Evolutionary conservation across 2,888 invertebrate species (phyloP).

Genomic region (Abrostola tripartita): DNA sequence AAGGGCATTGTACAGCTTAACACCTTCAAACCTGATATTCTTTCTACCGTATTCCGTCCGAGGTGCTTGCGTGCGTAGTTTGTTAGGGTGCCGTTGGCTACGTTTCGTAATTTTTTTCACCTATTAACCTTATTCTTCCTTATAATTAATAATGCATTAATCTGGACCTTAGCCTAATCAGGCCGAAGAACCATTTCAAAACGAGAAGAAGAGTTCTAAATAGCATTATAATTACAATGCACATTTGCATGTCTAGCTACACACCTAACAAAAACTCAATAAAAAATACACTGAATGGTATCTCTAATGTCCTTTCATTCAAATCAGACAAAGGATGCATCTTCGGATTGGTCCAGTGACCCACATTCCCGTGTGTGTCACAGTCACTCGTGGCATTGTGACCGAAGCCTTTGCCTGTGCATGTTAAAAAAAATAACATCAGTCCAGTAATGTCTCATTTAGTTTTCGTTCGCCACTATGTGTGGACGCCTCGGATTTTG

Average conservation of each 20-base stretch:
- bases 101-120: too few species aligned
- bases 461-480: slow-evolving; percentile 70
- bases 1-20: too few species aligned
- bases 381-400: slow-evolving; percentile 70
- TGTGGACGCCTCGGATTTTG: slow-evolving; percentile 63
- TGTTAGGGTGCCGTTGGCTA: too few species aligned
- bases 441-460: slow-evolving; percentile 73
- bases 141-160: too few species aligned
- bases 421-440: slow-evolving; percentile 75
- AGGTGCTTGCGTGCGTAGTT: too few species aligned
- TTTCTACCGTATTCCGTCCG: too few species aligned
- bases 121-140: too few species aligned
- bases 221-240: slow-evolving; percentile 16
- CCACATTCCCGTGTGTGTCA: slow-evolving; percentile 71
- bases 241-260: slow-evolving; percentile 43
- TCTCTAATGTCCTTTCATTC: slow-evolving; percentile 44
- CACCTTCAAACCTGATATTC: too few species aligned
- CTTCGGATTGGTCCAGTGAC: slow-evolving; percentile 79
- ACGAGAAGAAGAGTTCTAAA: not conserved
- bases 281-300: slow-evolving; percentile 45
- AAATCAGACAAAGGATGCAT: slow-evolving; percentile 72
- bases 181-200: too few species aligned
- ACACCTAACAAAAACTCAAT: slow-evolving; percentile 30
- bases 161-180: too few species aligned
- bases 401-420: slow-evolving; percentile 61